Conservation (phyloP, 1,140 invertebrate genomes). For the Asobara japonica region DNA sequence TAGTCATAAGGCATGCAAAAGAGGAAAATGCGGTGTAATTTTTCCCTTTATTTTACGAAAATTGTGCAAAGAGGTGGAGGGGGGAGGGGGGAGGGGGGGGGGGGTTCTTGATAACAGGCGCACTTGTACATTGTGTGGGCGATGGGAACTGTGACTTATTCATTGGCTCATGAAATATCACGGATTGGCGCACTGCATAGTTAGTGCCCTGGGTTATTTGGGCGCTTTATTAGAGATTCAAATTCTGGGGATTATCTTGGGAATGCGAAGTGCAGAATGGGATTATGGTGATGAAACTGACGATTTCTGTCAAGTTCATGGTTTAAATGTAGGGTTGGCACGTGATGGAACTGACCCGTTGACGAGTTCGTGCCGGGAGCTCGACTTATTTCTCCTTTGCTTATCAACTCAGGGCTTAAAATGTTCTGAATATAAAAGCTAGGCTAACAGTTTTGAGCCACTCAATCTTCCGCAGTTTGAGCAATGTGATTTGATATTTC, state of each 20-base stretch:
- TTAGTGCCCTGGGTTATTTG: neutral
- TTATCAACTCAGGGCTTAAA: too few species aligned
- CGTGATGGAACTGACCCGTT: too few species aligned
- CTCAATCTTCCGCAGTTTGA: too few species aligned
- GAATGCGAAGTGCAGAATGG: neutral
- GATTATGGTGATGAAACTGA: neutral
- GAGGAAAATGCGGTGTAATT: neutral
- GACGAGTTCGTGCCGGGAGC: too few species aligned
- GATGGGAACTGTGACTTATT: neutral
- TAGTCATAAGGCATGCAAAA: neutral
- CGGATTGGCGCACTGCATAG: neutral
- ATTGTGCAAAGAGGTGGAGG: neutral
- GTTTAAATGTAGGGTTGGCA: too few species aligned
- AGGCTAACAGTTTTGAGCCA: too few species aligned
- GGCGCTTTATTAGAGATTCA: neutral
- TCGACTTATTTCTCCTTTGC: too few species aligned
- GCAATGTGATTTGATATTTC: too few species aligned
- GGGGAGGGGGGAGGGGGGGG: neutral
- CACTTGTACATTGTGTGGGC: neutral
- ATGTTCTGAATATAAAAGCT: too few species aligned
- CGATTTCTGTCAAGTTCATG: neutral
- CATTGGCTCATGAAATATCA: neutral
- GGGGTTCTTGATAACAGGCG: neutral
- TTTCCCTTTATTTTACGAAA: neutral
- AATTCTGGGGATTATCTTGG: neutral